These are phyloP conservation scores for Cactoblastis cactorum DNA, from an alignment of 2,888 invertebrate species.

Conservation along the genomic window DNA sequence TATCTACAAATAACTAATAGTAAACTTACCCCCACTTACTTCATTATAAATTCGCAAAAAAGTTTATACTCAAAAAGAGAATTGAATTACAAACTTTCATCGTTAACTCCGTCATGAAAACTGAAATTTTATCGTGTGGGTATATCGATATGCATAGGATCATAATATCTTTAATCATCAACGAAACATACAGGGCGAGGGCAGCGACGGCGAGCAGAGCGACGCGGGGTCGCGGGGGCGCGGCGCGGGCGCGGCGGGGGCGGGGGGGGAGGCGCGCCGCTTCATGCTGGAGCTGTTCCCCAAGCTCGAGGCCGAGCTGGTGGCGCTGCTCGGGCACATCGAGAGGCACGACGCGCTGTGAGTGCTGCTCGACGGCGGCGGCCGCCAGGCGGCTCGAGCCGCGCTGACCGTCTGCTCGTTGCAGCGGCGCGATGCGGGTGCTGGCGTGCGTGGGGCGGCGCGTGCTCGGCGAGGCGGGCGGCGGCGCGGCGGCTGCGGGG, in stretches of 20 bases:
- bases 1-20: too few species aligned
- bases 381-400: too few species aligned
- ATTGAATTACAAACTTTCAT: too few species aligned
- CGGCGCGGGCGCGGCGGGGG: constrained; percentile 30
- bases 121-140: too few species aligned
- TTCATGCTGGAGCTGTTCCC: constrained; percentile 95
- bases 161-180: too few species aligned
- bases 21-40: too few species aligned
- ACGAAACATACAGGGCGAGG: constrained; percentile 33
- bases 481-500: constrained; percentile 82
- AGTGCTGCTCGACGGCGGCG: constrained; percentile 44
- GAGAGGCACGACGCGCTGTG: constrained; percentile 95
- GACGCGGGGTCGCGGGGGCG: constrained; percentile 33
- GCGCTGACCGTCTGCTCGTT: constrained; percentile 22
- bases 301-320: constrained; percentile 90
- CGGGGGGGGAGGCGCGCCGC: constrained; percentile 82
- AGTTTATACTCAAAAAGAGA: too few species aligned
- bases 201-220: constrained; percentile 36
- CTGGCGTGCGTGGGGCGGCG: constrained; percentile 95
- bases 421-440: constrained; percentile 95
- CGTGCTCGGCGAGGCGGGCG: constrained; percentile 87
- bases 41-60: too few species aligned
- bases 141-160: too few species aligned
- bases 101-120: too few species aligned
- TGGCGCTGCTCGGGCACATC: constrained; percentile 90